These are phyloP conservation scores for Xylota sylvarum DNA, from an alignment of 2,888 invertebrate genomes.

Conservation along the genomic window DNA sequence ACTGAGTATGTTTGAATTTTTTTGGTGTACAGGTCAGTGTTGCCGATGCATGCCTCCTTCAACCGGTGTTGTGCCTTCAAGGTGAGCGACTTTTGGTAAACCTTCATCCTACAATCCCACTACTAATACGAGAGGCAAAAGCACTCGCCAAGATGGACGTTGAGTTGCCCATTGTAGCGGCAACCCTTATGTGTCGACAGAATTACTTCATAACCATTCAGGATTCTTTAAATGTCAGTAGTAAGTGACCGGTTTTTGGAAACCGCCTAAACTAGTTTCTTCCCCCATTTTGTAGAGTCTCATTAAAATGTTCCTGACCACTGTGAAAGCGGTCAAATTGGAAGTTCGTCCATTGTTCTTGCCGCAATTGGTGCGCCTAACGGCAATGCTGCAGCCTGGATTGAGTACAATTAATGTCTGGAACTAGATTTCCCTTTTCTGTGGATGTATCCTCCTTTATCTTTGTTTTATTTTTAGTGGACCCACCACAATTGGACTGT, in stretches of 20 bases:
- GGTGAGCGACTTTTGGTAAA: constrained; percentile 90
- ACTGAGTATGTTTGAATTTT: background rate
- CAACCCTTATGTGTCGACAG: constrained; percentile 91
- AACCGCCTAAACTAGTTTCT: background rate
- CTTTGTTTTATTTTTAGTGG: constrained; percentile 86
- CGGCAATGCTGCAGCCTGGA: constrained; percentile 93
- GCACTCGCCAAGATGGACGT: constrained; percentile 93
- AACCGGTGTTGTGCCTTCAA: constrained; percentile 83
- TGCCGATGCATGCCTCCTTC: constrained; percentile 84
- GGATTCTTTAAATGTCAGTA: constrained; percentile 90
- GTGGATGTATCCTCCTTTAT: background rate
- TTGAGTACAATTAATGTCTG: constrained; percentile 89
- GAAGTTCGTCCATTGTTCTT: constrained; percentile 96
- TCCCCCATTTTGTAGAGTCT: constrained; percentile 87
- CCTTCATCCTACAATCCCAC: constrained; percentile 90
- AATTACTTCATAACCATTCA: constrained; percentile 91
- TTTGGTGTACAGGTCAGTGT: constrained; percentile 80
- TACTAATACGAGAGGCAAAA: constrained; percentile 93
- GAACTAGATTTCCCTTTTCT: constrained; percentile 35
- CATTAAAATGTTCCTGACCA: constrained; percentile 90
- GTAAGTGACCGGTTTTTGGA: background rate
- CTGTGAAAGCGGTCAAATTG: constrained; percentile 91
- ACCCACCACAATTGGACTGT: constrained; percentile 92
- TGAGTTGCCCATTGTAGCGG: constrained; percentile 92
- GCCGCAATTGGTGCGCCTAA: constrained; percentile 93